Evolutionary conservation across 2,888 invertebrate species (phyloP).

Genomic region (Leucozona laternaria): DNA sequence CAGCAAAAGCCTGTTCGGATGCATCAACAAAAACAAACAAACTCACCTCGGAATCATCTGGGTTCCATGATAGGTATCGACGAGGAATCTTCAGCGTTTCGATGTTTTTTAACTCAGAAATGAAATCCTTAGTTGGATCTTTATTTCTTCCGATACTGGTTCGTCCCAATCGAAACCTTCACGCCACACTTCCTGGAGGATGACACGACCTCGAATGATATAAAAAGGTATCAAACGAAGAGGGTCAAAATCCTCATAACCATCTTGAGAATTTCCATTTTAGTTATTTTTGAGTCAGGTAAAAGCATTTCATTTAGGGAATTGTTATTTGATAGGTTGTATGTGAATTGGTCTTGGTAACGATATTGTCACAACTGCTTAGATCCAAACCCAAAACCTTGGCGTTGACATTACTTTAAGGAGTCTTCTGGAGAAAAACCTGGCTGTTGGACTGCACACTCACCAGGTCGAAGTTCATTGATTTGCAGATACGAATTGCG

Average conservation of each 20-base stretch:
- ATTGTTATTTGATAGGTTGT: not conserved
- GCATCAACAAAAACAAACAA: conserved; percentile 8
- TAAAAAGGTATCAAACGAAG: too few species aligned
- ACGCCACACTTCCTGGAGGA: conserved; percentile 32
- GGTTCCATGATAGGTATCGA: conserved; percentile 7
- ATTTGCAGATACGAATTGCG: conserved; percentile 20
- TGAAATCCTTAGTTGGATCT: not conserved
- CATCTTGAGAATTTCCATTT: conserved; percentile 6
- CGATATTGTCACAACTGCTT: not conserved
- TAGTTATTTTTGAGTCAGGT: not conserved
- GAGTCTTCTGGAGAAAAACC: not conserved
- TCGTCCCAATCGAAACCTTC: conserved; percentile 40
- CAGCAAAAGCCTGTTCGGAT: conserved; percentile 22
- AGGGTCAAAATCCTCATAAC: conserved; percentile 19
- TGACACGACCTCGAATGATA: too few species aligned
- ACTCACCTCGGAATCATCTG: conserved; percentile 12
- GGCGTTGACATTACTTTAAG: not conserved
- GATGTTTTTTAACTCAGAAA: conserved; percentile 7
- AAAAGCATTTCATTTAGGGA: not conserved
- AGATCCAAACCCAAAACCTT: not conserved
- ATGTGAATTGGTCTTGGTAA: conserved; percentile 4
- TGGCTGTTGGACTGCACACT: conserved; percentile 5
- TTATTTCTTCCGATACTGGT: not conserved
- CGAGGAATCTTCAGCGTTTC: conserved; percentile 10
- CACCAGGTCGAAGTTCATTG: conserved; percentile 23